Base-by-base conservation (phyloP, 2,113 vertebrate species). In the Anhinga anhinga region DNA sequence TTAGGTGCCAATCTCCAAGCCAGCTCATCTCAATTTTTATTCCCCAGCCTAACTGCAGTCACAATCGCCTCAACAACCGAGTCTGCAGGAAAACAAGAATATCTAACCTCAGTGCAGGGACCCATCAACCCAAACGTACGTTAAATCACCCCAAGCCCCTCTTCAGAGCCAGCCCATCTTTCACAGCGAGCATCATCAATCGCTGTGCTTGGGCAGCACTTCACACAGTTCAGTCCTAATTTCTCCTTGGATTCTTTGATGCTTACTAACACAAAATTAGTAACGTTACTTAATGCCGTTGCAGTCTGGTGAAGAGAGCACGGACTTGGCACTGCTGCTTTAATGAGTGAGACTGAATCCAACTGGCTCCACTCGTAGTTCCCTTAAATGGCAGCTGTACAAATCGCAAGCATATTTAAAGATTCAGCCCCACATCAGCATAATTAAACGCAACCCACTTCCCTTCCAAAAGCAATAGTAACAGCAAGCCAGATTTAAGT, bases 371-470 rank as follows among this genome's bases (percentile, higher is more conserved):
- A 5, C 58, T n/a, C 16, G 17, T 2, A 15, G 27, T 0, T 85
- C 90, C 77, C 62, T 26, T 6, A 30, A 36, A 65, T 7, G 53
- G 74, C 73, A 23, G 44, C 10, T 40, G 63, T n/a, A 92, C 85
- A 73, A 66, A 66, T 0, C 38, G 2, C 74, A 70, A 76, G 58
- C 73, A 25, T 36, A 63, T 65, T 58, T 38, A 49, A 62, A 92
- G 87, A 82, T 76, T 72, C 90, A 69, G 61, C 66, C 66, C 82
- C 93, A 87, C 93, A 82, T 8, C 80, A 62, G 94, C 72, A 5
- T 18, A 62, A 74, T 53, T 14, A n/a, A 88, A 91, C 2, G 3
- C 67, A n/a, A 67, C 21, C n/a, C 32, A 49, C 26, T 25, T 29
- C 63, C 50, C 19, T 69, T 80, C 82, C 95, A 66, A 58, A 91